These are phyloP conservation scores for Melanotaenia trifasciata DNA, from an alignment of 2,797 vertebrate genomes.

Conservation along the genomic window DNA sequence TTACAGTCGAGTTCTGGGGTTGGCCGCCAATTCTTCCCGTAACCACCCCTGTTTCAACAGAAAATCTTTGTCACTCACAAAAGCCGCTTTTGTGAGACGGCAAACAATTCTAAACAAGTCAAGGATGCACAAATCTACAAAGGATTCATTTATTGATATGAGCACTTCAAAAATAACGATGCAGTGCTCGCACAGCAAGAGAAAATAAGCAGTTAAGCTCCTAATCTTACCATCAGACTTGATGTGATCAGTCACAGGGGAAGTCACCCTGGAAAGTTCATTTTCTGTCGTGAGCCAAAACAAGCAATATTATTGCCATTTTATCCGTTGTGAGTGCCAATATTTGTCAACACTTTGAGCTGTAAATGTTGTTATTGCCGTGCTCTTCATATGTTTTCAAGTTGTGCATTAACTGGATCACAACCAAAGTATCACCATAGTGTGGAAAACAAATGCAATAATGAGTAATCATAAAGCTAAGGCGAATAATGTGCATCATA, in stretches of 20 bases:
- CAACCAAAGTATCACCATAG: background rate
- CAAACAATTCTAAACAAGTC: slow-evolving; percentile 11
- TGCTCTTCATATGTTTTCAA: slow-evolving; percentile 6
- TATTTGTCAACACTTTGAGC: slow-evolving; percentile 32
- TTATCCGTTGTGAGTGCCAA: background rate
- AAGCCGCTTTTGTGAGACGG: slow-evolving; percentile 38
- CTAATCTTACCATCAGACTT: slow-evolving; percentile 40
- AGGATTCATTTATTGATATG: slow-evolving; percentile 30
- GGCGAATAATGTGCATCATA: background rate
- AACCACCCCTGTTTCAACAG: slow-evolving; percentile 43
- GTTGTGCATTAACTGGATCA: background rate
- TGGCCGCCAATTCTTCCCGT: slow-evolving; percentile 48
- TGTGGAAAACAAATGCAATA: background rate
- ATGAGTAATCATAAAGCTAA: background rate
- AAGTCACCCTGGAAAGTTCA: slow-evolving; percentile 46
- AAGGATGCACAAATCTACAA: slow-evolving; percentile 7
- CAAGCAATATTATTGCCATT: slow-evolving; percentile 33
- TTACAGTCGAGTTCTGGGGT: slow-evolving; percentile 62
- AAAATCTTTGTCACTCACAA: slow-evolving; percentile 50
- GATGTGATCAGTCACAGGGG: slow-evolving; percentile 46
- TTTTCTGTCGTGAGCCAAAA: slow-evolving; percentile 47
- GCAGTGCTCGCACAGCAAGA: background rate
- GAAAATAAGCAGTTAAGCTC: slow-evolving; percentile 31
- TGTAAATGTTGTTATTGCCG: slow-evolving; percentile 30
- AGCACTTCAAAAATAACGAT: slow-evolving; percentile 28